Evolutionary conservation across 2,797 vertebrate genomes (phyloP), one percentile per base, ranked within the genome.

Genomic region (Poeciliopsis turneri): DNA sequence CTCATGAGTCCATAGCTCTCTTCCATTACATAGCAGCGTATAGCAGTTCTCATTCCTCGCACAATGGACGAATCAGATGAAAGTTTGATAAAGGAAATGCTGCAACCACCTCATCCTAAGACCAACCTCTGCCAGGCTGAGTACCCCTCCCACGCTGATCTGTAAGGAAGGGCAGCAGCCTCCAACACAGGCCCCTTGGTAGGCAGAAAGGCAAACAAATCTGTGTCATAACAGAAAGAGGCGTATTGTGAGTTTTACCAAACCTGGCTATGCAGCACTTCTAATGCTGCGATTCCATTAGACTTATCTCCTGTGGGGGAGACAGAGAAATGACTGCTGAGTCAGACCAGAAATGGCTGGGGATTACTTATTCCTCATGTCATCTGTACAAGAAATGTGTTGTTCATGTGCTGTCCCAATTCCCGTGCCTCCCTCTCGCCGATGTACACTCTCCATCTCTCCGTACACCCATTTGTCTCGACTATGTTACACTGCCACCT

Each of bases 401-500:
- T 90, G 90, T 88, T 92, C 88, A 88, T 87, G 89, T 82, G 84
- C 84, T 75, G 88, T 88, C 88, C 90, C 91, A 77, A 90, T 92
- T 85, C 86, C 82, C 88, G 5, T 51, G 49, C 84, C 87, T 81
- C 78, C 82, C 77, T 86, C 87, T 90, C 86, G 69, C 82, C 86
- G 79, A 80, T 41, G 77, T 84, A 87, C 78, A 76, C 86, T 87
- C 84, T 88, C 82, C 79, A 75, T 86, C 81, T 79, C 88, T 82
- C 78, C 33, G 59, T 73, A 79, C 77, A 68, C 78, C 79, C 82
- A 81, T 86, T 87, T 88, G 86, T 89, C 88, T 91, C 80, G 10
- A 91, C 89, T 93, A 92, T 94, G 90, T 92, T 89, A 95, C 93
- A 95, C 87, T 93, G 94, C 95, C 95, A 93, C 92, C 94, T 95